Percentiles rank a stretch among this genome's conserved stretches.
phyloP scores from a whole-genome alignment of 1,140 invertebrate genomes.

The Thrips palmi region DNA sequence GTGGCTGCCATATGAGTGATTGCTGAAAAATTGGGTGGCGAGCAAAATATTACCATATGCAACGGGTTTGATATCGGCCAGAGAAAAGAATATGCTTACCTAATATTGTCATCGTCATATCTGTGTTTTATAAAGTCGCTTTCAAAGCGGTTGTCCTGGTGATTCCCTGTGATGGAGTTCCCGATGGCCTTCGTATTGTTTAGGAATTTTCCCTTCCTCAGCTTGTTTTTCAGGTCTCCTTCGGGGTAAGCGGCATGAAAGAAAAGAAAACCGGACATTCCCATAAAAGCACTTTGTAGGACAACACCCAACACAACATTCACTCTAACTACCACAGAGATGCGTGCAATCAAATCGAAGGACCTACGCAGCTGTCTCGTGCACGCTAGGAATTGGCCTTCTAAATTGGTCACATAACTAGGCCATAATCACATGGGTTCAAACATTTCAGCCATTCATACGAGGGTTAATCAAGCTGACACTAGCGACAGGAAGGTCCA shows the following conservation, averaged over 20 bases:
- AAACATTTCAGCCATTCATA: no score
- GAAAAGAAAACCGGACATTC: constrained; percentile 9
- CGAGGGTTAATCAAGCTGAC: no score
- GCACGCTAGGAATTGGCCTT: no score
- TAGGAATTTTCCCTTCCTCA: constrained; percentile 51
- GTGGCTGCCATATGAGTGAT: constrained; percentile 83
- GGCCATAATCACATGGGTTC: no score
- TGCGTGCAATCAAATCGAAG: no score
- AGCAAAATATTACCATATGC: background rate
- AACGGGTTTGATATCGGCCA: background rate
- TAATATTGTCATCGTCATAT: constrained; percentile 32
- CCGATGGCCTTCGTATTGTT: constrained; percentile 51
- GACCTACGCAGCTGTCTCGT: no score
- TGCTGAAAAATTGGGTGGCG: constrained; percentile 38
- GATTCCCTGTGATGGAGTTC: constrained; percentile 39
- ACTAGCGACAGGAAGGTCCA: no score
- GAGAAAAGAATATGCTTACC: constrained; percentile 12
- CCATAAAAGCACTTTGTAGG: constrained; percentile 12
- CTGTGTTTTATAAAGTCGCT: constrained; percentile 48
- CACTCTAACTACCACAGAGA: no score
- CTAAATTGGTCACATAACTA: no score
- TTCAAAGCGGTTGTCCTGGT: constrained; percentile 53
- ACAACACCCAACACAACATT: no score
- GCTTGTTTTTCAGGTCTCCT: constrained; percentile 52
- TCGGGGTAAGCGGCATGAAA: constrained; percentile 13